Evolutionary conservation across 37 sponge, comb jelly and placozoan species (phyloP), one percentile per base, ranked within the genome.

Genomic region (Cliona cf. orientalis): DNA sequence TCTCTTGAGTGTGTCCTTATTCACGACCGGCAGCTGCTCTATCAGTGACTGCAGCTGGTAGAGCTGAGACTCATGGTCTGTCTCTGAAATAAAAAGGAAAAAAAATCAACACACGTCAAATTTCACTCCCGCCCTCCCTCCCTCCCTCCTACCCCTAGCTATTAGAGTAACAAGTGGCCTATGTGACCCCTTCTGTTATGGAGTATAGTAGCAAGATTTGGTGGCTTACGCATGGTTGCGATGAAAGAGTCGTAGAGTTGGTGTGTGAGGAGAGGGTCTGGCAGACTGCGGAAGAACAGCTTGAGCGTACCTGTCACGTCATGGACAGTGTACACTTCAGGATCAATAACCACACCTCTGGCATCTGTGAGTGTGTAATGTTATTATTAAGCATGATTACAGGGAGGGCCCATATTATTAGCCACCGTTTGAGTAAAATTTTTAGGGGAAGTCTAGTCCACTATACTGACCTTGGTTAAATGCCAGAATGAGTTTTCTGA

Each of bases 241-340:
- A 91, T 79, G 80, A 95, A 89, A n/a, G 64, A 49, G 0, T 23
- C 59, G 33, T 86, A 86, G 59, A 91, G 84, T 0, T 67, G 28
- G 21, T 84, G 82, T 17, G 97, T 96, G 33, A 96, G 81, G 28
- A 96, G 84, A 38, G 97, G 91, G 69, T 93, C 91, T 17, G 97
- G 97, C 28, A 96, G 70, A 29, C 69, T 79, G 14, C 89, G 65
- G 53, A 96, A 80, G 75, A 93, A 96, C 46, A 83, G 82, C 81
- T 96, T 96, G 43, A 96, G 38, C 17, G 81, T 42, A 12, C 91
- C 93, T 1, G 97, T 71, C 7, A 96, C 97, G 68, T 96, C 97
- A 56, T 96, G 91, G 17, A 96, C 94, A 17, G 83, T 72, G 82
- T 90, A 93, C 46, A 33, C 58, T 53, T 89, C 87, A 4, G 79